Base-by-base conservation (phyloP, 1,140 invertebrate genomes). In the Asobara japonica region DNA sequence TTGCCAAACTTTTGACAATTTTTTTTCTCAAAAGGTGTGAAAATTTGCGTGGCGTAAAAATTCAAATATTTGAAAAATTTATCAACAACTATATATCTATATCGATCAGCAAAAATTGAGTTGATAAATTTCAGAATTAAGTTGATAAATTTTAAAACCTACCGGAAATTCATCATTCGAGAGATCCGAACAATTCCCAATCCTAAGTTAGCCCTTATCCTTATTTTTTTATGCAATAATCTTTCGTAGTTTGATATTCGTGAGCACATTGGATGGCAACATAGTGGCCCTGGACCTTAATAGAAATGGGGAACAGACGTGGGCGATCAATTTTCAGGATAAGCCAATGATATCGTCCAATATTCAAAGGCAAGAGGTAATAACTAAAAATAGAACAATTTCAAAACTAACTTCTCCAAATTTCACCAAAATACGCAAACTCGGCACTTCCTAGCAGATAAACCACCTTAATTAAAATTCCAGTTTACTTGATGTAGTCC, bases 221-320 rank as follows among this genome's bases (percentile, higher is more conserved):
- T n/a, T n/a, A n/a, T n/a, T n/a, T n/a, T n/a, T n/a, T n/a, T n/a
- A n/a, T n/a, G n/a, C n/a, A n/a, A n/a, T n/a, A n/a, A n/a, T n/a
- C n/a, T n/a, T n/a, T n/a, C n/a, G 60, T 79, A 94, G 93, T 77
- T 88, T 95, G 36, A 82, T 97, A 11, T 91, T 96, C 78, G 92
- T 98, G 25, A 96, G 94, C 78, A 97, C 95, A 31, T 85, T 97
- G 51, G 96, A 98, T 91, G 96, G 96, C 3, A 90, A 90, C 73
- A 74, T 98, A 29, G 92, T 94, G 65, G 94, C 95, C 4, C 85
- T 97, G 66, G 92, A 95, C 84, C 85, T 90, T 20, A 85, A 87
- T 18, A 86, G 91, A 62, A 89, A 90, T 77, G 95, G 95, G n/a
- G 80, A 89, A 64, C 82, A 93, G 73, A 84, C 89, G 67, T 97